Evolutionary conservation across 2,113 vertebrate species (phyloP).

Genomic region (Casuarius casuarius): DNA sequence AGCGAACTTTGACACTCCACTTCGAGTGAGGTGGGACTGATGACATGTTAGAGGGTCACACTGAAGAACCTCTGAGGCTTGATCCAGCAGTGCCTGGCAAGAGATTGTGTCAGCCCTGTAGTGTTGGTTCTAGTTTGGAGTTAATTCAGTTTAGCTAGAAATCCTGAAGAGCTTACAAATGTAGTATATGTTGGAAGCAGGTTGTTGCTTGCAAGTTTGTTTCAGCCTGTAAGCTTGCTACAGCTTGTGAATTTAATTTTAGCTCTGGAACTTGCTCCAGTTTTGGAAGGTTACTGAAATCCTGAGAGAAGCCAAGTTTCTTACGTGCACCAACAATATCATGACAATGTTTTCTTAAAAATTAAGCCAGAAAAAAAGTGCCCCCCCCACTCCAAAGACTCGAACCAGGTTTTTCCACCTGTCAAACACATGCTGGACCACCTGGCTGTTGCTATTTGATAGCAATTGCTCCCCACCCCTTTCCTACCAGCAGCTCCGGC

Average conservation of each 20-base stretch:
- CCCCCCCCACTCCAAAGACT: neutral
- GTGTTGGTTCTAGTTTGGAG: neutral
- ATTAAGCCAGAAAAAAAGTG: neutral
- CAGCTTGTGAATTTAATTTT: conserved; percentile 61
- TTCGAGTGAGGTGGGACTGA: neutral
- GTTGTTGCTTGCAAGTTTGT: conserved; percentile 57
- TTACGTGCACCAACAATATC: neutral
- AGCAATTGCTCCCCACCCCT: neutral
- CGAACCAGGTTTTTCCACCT: neutral
- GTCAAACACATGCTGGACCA: neutral
- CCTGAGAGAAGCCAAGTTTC: neutral
- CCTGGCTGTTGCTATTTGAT: neutral
- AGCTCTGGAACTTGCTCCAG: conserved; percentile 25
- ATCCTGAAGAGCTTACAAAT: conserved; percentile 12
- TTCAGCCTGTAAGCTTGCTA: conserved; percentile 34
- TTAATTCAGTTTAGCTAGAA: neutral
- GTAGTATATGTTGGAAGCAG: conserved; percentile 18
- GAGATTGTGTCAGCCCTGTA: neutral
- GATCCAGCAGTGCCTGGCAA: neutral
- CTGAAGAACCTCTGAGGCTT: neutral
- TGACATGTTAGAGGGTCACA: neutral
- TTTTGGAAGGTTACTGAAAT: neutral
- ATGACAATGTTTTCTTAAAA: neutral
- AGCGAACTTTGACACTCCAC: neutral
- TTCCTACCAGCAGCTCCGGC: neutral